phyloP scores from a whole-genome alignment of 2,797 vertebrate genomes.

The Antennarius maculatus region DNA sequence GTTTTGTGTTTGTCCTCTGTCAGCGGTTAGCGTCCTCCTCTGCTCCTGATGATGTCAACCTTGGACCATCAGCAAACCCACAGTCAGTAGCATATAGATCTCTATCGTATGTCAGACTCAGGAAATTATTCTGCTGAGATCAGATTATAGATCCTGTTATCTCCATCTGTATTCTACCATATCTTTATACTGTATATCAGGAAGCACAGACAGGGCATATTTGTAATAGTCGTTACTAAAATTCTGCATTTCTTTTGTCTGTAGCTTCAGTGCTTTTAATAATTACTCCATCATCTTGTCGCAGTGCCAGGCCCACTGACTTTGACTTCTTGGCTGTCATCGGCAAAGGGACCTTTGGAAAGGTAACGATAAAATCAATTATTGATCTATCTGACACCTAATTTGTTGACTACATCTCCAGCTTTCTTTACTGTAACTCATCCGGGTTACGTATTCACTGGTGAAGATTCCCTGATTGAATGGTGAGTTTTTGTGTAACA shows the following conservation, averaged over 20 bases:
- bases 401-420: constrained; percentile 1
- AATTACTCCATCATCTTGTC: constrained; percentile 33
- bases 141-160: background rate
- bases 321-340: constrained; percentile 98
- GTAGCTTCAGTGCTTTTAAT: background rate
- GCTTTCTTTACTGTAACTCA: constrained; percentile 4
- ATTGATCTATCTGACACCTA: constrained; percentile 10
- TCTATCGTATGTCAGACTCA: background rate
- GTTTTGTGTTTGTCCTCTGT: constrained; percentile 24
- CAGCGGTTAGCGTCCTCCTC: constrained; percentile 77
- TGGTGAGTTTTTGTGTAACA: background rate
- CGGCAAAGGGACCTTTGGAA: constrained; percentile 98
- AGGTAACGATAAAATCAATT: constrained; percentile 78
- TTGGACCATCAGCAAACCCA: constrained; percentile 95
- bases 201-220: background rate
- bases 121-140: background rate
- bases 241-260: background rate
- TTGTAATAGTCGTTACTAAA: background rate
- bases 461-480: background rate
- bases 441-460: constrained; percentile 11
- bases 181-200: background rate
- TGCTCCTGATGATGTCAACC: constrained; percentile 85
- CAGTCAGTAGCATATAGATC: constrained; percentile 85
- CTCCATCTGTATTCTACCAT: background rate
- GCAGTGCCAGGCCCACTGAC: constrained; percentile 96